Conservation (phyloP, 2,113 vertebrate genomes). For the Spea bombifrons region DNA sequence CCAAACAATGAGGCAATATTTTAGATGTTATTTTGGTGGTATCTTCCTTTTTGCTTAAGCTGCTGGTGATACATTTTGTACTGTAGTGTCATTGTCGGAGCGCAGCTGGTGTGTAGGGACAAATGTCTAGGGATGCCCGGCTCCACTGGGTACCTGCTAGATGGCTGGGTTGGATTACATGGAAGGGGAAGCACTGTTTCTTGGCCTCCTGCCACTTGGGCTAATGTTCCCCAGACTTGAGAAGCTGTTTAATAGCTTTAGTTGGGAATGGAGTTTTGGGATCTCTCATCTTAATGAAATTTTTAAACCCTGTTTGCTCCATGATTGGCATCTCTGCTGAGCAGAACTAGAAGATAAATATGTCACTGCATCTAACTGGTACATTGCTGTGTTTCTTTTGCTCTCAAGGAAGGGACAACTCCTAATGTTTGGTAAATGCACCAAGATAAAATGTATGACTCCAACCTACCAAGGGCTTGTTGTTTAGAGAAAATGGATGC, state of each 20-base stretch:
- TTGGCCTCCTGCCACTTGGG: constrained; percentile 17
- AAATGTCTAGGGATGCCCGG: constrained; percentile 14
- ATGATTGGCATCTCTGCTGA: no score
- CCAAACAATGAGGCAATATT: neutral
- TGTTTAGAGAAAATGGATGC: no score
- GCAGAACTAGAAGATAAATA: no score
- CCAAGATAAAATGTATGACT: no score
- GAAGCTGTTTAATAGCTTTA: constrained; percentile 31
- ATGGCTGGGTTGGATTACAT: constrained; percentile 12
- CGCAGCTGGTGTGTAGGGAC: constrained; percentile 39
- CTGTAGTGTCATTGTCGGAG: constrained; percentile 27
- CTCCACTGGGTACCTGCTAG: constrained; percentile 15
- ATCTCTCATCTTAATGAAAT: neutral
- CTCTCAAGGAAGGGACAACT: no score
- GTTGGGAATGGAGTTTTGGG: neutral
- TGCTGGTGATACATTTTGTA: neutral
- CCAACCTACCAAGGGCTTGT: no score
- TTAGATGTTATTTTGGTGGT: neutral
- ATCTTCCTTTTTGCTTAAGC: no score
- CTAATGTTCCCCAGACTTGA: constrained; percentile 13
- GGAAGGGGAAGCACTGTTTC: neutral
- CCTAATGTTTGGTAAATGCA: no score
- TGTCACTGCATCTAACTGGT: no score
- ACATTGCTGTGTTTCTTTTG: no score
- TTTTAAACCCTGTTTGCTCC: no score